Evolutionary conservation across 2,797 vertebrate species (phyloP).

Genomic region (Octomys mimax): DNA sequence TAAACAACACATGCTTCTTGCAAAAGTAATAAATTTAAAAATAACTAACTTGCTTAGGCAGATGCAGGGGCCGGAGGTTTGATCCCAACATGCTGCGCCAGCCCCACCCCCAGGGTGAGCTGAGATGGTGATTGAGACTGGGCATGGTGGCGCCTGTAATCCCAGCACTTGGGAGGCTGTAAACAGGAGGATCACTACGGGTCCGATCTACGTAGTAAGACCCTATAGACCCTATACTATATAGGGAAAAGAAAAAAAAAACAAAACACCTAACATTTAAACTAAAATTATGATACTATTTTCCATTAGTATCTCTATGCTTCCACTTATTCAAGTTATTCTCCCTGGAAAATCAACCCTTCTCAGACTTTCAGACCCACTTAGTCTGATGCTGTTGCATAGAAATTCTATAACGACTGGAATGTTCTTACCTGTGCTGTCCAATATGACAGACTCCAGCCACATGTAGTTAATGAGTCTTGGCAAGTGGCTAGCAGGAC

Average conservation of each 20-base stretch:
- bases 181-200: no score
- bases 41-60: not conserved
- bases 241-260: no score
- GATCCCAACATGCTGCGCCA: no score
- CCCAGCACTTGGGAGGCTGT: no score
- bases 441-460: not conserved
- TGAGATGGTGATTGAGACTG: no score
- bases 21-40: not conserved
- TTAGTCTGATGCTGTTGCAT: not conserved
- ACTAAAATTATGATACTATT: not conserved
- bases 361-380: not conserved
- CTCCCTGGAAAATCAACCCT: not conserved
- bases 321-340: constrained; percentile 1
- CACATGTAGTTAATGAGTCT: not conserved
- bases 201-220: no score
- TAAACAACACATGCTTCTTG: constrained; percentile 4
- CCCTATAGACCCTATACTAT: no score
- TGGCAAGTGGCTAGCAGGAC: not conserved
- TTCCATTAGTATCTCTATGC: not conserved
- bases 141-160: no score
- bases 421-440: not conserved
- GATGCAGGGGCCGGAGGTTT: no score
- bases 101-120: no score
- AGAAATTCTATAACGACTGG: not conserved
- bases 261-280: not conserved